Percentiles rank a stretch among this genome's conserved stretches.
These are phyloP conservation scores for Baccha elongata DNA, from an alignment of 2,888 invertebrate genomes.

Conservation along the genomic window DNA sequence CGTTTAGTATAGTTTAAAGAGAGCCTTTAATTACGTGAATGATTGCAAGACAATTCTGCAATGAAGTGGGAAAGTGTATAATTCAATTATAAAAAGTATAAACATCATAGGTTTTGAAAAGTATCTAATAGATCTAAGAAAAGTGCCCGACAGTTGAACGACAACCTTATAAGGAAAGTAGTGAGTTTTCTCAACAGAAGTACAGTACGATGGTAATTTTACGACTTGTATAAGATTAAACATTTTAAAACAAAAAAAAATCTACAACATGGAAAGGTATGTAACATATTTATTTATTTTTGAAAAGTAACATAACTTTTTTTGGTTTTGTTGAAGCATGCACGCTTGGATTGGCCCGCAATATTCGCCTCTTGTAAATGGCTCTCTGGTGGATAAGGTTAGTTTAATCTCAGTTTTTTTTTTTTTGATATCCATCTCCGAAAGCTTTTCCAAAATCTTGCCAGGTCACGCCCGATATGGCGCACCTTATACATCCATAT, in stretches of 20 bases:
- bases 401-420: too few relatives aligned
- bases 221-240: neutral
- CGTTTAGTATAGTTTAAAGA: neutral
- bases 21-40: constrained; percentile 9
- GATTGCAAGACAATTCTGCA: constrained; percentile 5
- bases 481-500: constrained; percentile 86
- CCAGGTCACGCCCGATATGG: constrained; percentile 86
- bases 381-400: constrained; percentile 93
- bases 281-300: neutral
- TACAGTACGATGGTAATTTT: neutral
- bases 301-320: neutral
- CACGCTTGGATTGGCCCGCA: constrained; percentile 80
- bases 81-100: constrained; percentile 33
- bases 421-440: neutral
- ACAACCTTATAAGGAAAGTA: neutral
- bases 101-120: neutral
- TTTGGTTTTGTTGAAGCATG: constrained; percentile 84
- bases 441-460: neutral
- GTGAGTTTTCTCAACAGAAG: neutral
- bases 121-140: neutral
- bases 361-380: constrained; percentile 84
- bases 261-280: constrained; percentile 3
- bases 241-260: neutral
- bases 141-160: neutral
- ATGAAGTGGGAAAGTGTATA: constrained; percentile 24